Base-by-base conservation (phyloP, 2,797 vertebrate species). In the Helostoma temminkii region DNA sequence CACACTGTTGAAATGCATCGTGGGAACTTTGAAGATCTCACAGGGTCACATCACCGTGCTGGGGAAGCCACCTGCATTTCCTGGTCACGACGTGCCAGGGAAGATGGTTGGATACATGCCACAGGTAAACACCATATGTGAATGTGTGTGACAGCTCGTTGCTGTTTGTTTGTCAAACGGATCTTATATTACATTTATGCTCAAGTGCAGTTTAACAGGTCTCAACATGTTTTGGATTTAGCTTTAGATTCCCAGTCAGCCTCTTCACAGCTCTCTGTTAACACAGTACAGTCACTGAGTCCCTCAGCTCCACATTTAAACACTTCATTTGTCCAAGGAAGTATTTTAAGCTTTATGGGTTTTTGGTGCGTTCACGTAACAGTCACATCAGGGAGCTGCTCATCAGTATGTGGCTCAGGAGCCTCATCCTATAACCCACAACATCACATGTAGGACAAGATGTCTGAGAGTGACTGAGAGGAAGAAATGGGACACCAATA, bases 51-150 rank as follows among this genome's bases (percentile, higher is more conserved):
- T 95, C 81, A 87, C 75, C 3, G 94, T 95, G 19, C 30, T 95
- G 80, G 94, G 94, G 49, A 95, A 94, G 43, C 94, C 94, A 0
- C 94, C 94, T 1, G 90, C 87, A 1, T 95, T 92, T 72, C 94
- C 94, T 2, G 94, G 94, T 28, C 94, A 95, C 0, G 86, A 87
- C 1, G 92, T 95, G 9, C 94, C 94, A 0, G 94, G 94, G 30
- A 94, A 14, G 83, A 94, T 92, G 93, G 93, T 95, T 1, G 94
- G 94, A 50, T 95, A 95, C 89, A 95, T 95, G 94, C 94, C 94
- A 3, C 94, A 95, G 92, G 94, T 95, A 73, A 74, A 45, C 32
- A 2, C 1, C 4, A 21, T 18, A 19, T 14, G 0, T 19, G 28
- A 24, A 3, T 41, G 6, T 41, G 14, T 8, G 36, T 37, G 14